Evolutionary conservation across 2,888 invertebrate species (phyloP).

Genomic region (Apamea crenata): DNA sequence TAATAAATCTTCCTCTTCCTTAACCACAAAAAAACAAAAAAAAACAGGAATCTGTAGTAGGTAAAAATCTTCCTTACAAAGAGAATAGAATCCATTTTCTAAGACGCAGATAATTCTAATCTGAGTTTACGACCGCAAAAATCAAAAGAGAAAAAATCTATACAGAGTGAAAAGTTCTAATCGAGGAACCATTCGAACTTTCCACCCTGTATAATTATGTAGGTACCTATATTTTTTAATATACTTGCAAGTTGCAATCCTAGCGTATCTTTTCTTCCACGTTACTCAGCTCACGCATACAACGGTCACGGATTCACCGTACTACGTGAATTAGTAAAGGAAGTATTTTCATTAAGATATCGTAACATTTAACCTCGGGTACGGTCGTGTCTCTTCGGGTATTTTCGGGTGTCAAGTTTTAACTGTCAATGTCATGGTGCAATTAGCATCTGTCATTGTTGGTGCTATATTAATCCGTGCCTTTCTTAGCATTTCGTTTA

Average conservation of each 20-base stretch:
- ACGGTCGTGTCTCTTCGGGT: background rate
- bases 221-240: background rate
- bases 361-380: background rate
- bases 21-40: background rate
- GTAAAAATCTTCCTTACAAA: background rate
- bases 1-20: conserved; percentile 23
- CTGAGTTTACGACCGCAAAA: background rate
- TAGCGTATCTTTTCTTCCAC: conserved; percentile 12
- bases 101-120: background rate
- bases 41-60: too few species aligned
- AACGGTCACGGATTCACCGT: conserved; percentile 13
- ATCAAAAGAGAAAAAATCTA: too few species aligned
- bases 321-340: conserved; percentile 10
- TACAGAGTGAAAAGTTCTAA: background rate
- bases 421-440: background rate
- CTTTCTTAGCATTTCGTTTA: background rate
- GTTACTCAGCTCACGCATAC: conserved; percentile 1
- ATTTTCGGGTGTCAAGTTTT: background rate
- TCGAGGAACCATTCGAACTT: background rate
- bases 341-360: background rate
- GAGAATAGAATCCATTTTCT: background rate
- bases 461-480: background rate
- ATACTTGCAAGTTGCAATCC: background rate
- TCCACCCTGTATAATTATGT: background rate
- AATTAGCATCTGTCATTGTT: background rate